Base-by-base conservation (phyloP, 2,797 vertebrate species). In the Danio albolineatus region DNA sequence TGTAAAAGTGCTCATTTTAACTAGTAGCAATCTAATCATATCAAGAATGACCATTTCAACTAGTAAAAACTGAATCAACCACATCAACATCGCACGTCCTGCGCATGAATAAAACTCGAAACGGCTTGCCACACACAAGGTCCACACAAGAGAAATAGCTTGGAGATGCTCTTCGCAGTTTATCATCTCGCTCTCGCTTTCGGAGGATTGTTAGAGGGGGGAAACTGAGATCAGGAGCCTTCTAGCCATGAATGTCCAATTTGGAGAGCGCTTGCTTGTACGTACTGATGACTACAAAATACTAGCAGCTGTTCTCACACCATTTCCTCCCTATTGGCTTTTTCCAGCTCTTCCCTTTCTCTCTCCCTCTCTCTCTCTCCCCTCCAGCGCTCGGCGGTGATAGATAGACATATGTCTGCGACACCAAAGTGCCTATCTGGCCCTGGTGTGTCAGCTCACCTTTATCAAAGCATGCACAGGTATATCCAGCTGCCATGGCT, bases 381-480 rank as follows among this genome's bases (percentile, higher is more conserved):
- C 84, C 78, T 62, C 80, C 70, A 90, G 94, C 91, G 91, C 51
- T 91, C 91, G 88, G 90, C 89, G 60, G 91, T 93, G 94, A 95
- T 94, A 93, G 95, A 92, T 90, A 90, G 94, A 94, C 93, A 92
- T 90, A 89, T 93, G 94, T 93, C 94, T 90, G 91, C 91, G 91
- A 64, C 93, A 94, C 94, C 94, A 94, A 95, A 93, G 94, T 93
- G 91, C 93, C 95, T 95, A 94, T 96, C 95, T 95, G 94, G 94
- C 94, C 94, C 94, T 92, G 65, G 92, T 92, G 90, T 94, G 94
- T 95, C 95, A 95, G 94, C 94, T 94, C 93, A 92, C 94, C 94
- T 96, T 95, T 96, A 96, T 95, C 95, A 96, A 95, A 95, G 93
- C 94, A 93, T 92, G 93, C 94, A 91, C 95, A 95, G 95, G 95